These are phyloP conservation scores for Macquaria australasica DNA, from an alignment of 2,113 vertebrate genomes.

Conservation along the genomic window DNA sequence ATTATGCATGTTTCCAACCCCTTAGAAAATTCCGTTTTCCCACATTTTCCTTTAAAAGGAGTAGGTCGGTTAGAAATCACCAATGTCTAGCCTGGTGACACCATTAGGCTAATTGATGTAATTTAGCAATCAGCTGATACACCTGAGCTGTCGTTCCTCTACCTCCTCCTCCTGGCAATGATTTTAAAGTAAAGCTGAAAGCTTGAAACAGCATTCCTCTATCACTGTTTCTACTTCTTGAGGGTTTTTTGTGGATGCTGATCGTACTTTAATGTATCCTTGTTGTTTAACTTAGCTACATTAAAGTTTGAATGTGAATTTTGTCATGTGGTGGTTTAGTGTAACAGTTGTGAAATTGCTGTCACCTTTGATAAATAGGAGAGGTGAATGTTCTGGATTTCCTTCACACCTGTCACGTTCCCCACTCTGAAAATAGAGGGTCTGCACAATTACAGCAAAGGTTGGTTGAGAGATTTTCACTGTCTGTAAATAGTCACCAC, in stretches of 20 bases:
- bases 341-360: not conserved
- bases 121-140: not conserved
- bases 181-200: not conserved
- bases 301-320: not conserved
- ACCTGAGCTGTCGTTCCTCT: not conserved
- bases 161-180: not conserved
- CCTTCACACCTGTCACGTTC: conserved; percentile 3
- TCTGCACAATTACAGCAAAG: conserved; percentile 7
- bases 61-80: not conserved
- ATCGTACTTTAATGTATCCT: too few species aligned
- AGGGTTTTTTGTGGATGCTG: not conserved
- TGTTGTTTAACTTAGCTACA: not conserved
- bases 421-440: conserved; percentile 14
- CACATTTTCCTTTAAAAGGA: not conserved
- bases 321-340: not conserved
- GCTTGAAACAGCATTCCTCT: not conserved
- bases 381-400: not conserved
- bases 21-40: not conserved
- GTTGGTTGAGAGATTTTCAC: conserved; percentile 24
- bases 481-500: conserved; percentile 28
- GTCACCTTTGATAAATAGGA: conserved; percentile 10
- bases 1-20: not conserved
- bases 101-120: too few species aligned
- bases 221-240: not conserved
- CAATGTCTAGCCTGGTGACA: too few species aligned